phyloP scores from a whole-genome alignment of 2,797 vertebrate genomes.

The Acipenser transmontanus region DNA sequence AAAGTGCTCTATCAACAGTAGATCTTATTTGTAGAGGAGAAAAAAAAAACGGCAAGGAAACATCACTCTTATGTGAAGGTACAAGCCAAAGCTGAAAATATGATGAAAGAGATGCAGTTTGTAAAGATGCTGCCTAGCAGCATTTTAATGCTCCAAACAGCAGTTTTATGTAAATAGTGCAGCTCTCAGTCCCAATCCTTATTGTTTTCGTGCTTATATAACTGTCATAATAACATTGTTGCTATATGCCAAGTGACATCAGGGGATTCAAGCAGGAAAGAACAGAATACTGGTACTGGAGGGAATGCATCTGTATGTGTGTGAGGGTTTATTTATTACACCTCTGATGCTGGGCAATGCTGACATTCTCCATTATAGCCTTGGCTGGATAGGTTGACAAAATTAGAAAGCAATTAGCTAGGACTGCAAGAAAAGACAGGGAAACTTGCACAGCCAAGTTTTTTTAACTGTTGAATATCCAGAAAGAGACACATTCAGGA shows the following conservation, averaged over 20 bases:
- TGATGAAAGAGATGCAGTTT: not conserved
- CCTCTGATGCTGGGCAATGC: not conserved
- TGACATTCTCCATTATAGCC: not conserved
- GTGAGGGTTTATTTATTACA: not conserved
- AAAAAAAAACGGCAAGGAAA: not conserved
- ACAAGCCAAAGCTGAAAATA: not conserved
- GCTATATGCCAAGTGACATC: not conserved
- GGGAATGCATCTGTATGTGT: not conserved
- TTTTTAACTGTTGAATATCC: too few relatives aligned
- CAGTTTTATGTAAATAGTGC: constrained; percentile 1
- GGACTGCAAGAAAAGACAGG: not conserved
- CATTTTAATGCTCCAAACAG: constrained; percentile 1
- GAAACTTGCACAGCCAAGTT: too few relatives aligned
- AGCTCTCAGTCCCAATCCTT: not conserved
- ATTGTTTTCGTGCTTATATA: constrained; percentile 2
- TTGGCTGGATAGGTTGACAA: constrained; percentile 6
- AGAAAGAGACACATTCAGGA: too few relatives aligned
- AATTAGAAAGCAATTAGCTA: not conserved
- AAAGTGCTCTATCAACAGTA: not conserved
- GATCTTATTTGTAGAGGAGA: not conserved
- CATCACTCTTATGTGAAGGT: not conserved
- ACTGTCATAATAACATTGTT: not conserved
- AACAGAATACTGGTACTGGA: not conserved
- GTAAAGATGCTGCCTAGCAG: constrained; percentile 2
- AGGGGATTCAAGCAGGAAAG: not conserved